phyloP scores from a whole-genome alignment of 2,797 vertebrate species.

The Scolopax bukidnonensis region DNA sequence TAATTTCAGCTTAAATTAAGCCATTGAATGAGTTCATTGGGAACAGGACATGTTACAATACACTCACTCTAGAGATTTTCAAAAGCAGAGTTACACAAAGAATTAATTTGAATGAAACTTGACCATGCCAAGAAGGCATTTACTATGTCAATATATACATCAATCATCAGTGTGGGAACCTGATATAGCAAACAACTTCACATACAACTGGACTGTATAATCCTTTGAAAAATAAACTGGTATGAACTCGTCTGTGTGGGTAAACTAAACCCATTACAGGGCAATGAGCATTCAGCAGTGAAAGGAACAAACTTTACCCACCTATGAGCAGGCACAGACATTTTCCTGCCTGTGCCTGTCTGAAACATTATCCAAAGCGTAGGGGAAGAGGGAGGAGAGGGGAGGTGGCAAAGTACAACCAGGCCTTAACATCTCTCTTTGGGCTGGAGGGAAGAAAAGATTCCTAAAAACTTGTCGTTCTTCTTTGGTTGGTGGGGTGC shows the following conservation, averaged over 20 bases:
- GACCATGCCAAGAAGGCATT: not conserved
- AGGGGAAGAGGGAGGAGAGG: not conserved
- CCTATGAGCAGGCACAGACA: not conserved
- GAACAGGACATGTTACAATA: not conserved
- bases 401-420: not conserved
- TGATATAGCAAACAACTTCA: not conserved
- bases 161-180: not conserved
- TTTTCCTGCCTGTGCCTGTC: not conserved
- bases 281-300: not conserved
- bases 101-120: not conserved
- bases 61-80: not conserved
- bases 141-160: not conserved
- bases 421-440: not conserved
- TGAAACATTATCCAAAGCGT: accelerated
- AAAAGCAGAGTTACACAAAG: not conserved
- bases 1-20: not conserved
- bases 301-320: not conserved
- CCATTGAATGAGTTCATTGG: not conserved
- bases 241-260: not conserved
- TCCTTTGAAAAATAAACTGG: not conserved
- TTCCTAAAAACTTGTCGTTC: not conserved
- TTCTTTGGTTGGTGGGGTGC: not conserved
- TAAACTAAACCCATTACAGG: not conserved
- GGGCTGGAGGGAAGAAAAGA: not conserved
- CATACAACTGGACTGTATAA: not conserved